A percentile compares a stretch with the other conserved stretches of the same genome.
Conservation (phyloP, 2,797 vertebrate genomes). For the Antrozous pallidus region DNA sequence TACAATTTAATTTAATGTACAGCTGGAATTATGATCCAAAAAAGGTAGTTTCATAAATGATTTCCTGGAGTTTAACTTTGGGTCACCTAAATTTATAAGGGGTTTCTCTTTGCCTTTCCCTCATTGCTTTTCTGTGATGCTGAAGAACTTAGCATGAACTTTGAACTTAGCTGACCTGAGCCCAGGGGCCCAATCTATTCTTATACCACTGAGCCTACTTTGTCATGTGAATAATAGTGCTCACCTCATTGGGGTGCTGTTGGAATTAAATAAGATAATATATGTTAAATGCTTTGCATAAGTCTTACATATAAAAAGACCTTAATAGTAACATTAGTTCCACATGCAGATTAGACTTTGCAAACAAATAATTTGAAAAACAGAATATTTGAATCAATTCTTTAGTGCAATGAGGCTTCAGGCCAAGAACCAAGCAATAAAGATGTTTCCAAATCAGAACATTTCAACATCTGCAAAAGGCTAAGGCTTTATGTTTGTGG, state of each 20-base stretch:
- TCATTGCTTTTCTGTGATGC: background rate
- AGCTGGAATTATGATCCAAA: background rate
- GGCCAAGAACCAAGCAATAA: slow-evolving; percentile 26
- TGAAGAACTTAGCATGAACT: background rate
- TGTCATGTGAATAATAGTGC: background rate
- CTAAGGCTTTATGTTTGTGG: slow-evolving; percentile 40
- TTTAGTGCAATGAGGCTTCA: background rate
- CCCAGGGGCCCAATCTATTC: background rate
- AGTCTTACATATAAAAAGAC: background rate
- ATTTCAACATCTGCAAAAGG: slow-evolving; percentile 26
- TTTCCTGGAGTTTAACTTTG: slow-evolving; percentile 35
- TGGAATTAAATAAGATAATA: background rate
- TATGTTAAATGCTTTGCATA: background rate
- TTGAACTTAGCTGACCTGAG: background rate
- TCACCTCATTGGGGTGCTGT: background rate
- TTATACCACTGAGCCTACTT: background rate
- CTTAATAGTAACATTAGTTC: slow-evolving; percentile 17
- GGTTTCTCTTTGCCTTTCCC: background rate
- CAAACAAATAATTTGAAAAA: slow-evolving; percentile 34
- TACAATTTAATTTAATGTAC: background rate
- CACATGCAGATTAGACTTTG: slow-evolving; percentile 18
- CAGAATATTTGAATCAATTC: slow-evolving; percentile 15
- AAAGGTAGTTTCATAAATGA: background rate
- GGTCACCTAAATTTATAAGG: background rate
- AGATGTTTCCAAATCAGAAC: slow-evolving; percentile 40